Percentiles rank a stretch among this genome's conserved stretches.
Evolutionary conservation across 2,113 vertebrate species (phyloP).

Genomic region (Podarcis cretensis): DNA sequence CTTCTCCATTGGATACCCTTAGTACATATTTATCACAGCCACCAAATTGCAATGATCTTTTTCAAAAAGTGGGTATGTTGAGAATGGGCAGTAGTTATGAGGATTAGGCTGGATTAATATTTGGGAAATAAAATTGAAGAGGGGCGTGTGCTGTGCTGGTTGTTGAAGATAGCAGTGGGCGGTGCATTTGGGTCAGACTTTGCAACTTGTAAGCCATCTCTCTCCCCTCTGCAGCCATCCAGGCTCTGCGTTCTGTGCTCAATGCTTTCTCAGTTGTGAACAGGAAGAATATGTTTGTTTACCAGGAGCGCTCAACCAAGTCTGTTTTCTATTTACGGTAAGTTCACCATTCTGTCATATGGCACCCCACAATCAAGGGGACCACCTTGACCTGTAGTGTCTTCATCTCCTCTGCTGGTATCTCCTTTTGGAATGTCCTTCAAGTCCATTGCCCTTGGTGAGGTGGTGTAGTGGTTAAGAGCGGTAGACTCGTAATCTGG

Average conservation of each 20-base stretch:
- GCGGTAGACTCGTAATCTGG: too few species aligned
- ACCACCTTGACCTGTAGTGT: background rate
- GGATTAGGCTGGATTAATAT: background rate
- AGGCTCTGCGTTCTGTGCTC: constrained; percentile 93
- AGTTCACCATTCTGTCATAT: rapidly evolving
- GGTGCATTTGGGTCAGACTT: background rate
- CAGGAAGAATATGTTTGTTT: constrained; percentile 99
- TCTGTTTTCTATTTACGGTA: constrained; percentile 95
- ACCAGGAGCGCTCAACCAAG: constrained; percentile 95
- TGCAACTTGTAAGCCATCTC: constrained; percentile 12
- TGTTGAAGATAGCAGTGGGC: background rate
- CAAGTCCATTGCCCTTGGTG: background rate
- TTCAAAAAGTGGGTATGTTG: background rate
- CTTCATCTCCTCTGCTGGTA: background rate
- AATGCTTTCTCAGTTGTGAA: constrained; percentile 97
- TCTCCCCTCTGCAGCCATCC: constrained; percentile 83
- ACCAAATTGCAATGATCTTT: background rate
- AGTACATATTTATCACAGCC: background rate
- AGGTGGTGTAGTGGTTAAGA: too few species aligned
- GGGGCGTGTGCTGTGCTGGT: background rate
- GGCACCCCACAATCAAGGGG: background rate
- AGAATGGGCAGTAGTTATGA: background rate
- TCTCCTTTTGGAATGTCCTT: background rate
- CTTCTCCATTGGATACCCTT: background rate
- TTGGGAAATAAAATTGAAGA: background rate